These are phyloP conservation scores for Caenorhabditis zanzibari DNA, from an alignment of 2,888 invertebrate species.

Conservation along the genomic window DNA sequence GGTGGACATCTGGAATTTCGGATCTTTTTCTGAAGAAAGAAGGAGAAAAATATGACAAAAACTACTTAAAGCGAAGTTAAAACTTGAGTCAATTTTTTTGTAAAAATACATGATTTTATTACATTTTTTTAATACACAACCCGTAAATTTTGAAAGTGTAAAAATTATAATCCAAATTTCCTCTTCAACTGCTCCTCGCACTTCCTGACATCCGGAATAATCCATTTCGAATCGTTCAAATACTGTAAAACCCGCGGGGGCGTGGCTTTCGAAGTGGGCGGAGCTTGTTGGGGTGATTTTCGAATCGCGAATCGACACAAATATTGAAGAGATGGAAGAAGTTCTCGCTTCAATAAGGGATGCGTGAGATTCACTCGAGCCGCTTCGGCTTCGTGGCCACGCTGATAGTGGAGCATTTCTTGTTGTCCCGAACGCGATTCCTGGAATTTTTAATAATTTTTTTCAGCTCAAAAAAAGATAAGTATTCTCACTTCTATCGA, in stretches of 20 bases:
- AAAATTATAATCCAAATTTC: slow-evolving; percentile 1
- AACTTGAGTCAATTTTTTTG: neutral
- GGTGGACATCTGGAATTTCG: slow-evolving; percentile 73
- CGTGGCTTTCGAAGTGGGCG: neutral
- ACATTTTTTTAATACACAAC: neutral
- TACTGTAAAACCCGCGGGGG: slow-evolving; percentile 45
- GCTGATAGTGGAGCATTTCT: slow-evolving; percentile 68
- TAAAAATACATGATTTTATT: slow-evolving; percentile 34
- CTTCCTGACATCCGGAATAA: slow-evolving; percentile 63
- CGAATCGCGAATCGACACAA: slow-evolving; percentile 62
- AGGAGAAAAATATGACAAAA: neutral
- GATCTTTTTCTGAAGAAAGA: neutral
- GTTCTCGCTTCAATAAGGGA: slow-evolving; percentile 61
- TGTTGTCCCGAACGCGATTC: slow-evolving; percentile 57
- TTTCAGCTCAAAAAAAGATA: too few species aligned
- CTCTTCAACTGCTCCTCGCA: slow-evolving; percentile 46
- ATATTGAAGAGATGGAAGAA: slow-evolving; percentile 70
- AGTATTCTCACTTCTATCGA: slow-evolving; percentile 44
- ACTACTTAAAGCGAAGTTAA: neutral
- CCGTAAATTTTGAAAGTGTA: slow-evolving; percentile 1
- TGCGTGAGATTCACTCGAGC: slow-evolving; percentile 58
- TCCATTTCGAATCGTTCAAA: slow-evolving; percentile 65
- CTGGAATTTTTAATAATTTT: slow-evolving; percentile 28
- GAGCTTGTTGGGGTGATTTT: neutral
- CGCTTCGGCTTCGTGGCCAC: slow-evolving; percentile 69